These are phyloP conservation scores for Holcopasites calliopsidis DNA, from an alignment of 1,140 invertebrate species.

Conservation along the genomic window DNA sequence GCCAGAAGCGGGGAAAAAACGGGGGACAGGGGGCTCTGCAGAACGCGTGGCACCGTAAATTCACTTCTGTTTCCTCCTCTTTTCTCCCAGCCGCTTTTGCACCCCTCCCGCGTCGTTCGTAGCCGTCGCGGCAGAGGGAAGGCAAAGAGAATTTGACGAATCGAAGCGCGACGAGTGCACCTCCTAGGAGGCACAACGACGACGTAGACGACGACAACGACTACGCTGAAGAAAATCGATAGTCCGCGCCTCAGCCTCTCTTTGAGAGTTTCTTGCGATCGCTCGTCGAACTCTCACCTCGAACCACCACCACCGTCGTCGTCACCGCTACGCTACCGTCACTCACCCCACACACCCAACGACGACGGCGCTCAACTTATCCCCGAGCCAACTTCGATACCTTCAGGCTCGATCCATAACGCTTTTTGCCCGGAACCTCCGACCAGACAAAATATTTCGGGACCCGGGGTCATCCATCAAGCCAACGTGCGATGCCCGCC, in stretches of 20 bases:
- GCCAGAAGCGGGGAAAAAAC: constrained; percentile 25
- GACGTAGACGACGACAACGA: constrained; percentile 41
- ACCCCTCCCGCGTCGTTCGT: constrained; percentile 22
- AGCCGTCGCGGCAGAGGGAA: constrained; percentile 43
- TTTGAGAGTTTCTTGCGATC: constrained; percentile 62
- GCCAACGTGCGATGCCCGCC: constrained; percentile 55
- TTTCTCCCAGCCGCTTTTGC: constrained; percentile 8
- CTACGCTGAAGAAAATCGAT: constrained; percentile 60
- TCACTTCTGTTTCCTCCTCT: constrained; percentile 45
- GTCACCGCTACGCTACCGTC: background rate
- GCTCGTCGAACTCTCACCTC: constrained; percentile 63
- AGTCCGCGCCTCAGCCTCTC: constrained; percentile 54
- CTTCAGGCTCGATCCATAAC: constrained; percentile 59
- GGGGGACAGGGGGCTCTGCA: constrained; percentile 8
- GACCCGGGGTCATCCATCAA: constrained; percentile 64
- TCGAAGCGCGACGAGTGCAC: constrained; percentile 57
- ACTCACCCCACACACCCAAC: background rate
- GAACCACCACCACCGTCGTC: constrained; percentile 17
- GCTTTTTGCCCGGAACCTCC: constrained; percentile 54
- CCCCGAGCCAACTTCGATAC: constrained; percentile 39
- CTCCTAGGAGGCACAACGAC: constrained; percentile 18
- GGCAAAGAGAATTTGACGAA: constrained; percentile 60
- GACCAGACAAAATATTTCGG: constrained; percentile 62
- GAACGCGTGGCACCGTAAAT: constrained; percentile 52
- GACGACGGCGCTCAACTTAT: constrained; percentile 56